Percentiles rank a stretch among this genome's conserved stretches.
These are phyloP conservation scores for Prostheceraeus crozeri DNA, from an alignment of 2,888 invertebrate genomes.

Conservation along the genomic window DNA sequence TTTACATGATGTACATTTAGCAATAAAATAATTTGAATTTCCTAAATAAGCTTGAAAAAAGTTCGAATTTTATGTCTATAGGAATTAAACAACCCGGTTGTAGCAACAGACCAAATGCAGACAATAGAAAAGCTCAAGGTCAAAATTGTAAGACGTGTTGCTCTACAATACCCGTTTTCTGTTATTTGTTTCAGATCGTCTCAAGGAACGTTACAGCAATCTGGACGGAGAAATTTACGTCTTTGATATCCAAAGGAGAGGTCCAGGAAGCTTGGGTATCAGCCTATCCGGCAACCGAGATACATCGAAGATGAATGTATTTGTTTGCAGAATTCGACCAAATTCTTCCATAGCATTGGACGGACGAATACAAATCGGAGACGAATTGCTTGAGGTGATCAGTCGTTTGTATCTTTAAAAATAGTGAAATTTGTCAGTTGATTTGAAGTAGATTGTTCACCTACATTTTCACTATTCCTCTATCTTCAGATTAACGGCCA, in stretches of 20 bases:
- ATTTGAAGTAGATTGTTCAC: not conserved
- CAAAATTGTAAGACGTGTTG: too few relatives aligned
- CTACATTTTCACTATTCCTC: too few relatives aligned
- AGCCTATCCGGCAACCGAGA: conserved; percentile 88
- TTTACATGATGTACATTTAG: too few relatives aligned
- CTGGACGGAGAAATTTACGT: not conserved
- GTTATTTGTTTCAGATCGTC: too few relatives aligned
- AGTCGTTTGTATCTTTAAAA: not conserved
- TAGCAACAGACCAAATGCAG: too few relatives aligned
- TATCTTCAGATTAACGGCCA: conserved; percentile 87
- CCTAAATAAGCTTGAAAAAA: too few relatives aligned
- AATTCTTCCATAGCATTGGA: conserved; percentile 69
- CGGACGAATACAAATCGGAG: conserved; percentile 73
- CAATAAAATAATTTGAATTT: too few relatives aligned
- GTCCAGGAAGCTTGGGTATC: conserved; percentile 71
- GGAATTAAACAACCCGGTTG: too few relatives aligned
- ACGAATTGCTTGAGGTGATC: conserved; percentile 81
- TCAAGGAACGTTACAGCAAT: not conserved
- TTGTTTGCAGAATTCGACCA: conserved; percentile 87
- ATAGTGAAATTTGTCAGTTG: not conserved
- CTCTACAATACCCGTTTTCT: too few relatives aligned
- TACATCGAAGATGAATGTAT: conserved; percentile 86
- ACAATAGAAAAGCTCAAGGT: too few relatives aligned
- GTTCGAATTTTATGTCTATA: too few relatives aligned
- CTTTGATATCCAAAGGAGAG: too few relatives aligned